Percentiles rank a stretch among this genome's conserved stretches.
Evolutionary conservation across 2,888 invertebrate species (phyloP).

Genomic region (Drosophila mercatorum): DNA sequence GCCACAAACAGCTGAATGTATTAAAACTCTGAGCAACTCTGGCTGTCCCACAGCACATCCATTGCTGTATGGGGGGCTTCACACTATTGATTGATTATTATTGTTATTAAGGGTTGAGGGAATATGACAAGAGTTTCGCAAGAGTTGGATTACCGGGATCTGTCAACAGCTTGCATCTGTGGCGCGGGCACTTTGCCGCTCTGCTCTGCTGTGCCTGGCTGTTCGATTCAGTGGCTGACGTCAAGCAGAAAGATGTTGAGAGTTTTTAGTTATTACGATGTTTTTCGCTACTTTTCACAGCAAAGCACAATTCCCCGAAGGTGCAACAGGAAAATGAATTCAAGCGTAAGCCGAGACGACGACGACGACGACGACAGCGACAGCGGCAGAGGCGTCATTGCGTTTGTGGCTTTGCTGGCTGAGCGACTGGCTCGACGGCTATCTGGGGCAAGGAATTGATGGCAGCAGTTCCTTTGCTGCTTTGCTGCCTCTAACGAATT

Average conservation of each 20-base stretch:
- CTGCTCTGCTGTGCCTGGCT: conserved; percentile 8
- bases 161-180: conserved; percentile 2
- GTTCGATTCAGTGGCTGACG: neutral
- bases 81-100: conserved; percentile 6
- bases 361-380: too few species aligned
- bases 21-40: neutral
- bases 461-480: conserved; percentile 26
- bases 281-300: conserved; percentile 43
- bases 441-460: conserved; percentile 30
- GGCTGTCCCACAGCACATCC: neutral
- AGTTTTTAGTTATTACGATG: conserved; percentile 42
- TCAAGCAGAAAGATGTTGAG: conserved; percentile 23
- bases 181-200: conserved; percentile 1
- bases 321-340: conserved; percentile 56
- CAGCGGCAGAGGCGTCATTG: neutral
- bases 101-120: neutral
- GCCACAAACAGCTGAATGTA: neutral
- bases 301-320: conserved; percentile 55
- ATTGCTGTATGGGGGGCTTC: neutral
- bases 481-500: conserved; percentile 58
- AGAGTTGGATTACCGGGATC: neutral
- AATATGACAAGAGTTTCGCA: conserved; percentile 6
- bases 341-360: conserved; percentile 31
- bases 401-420: conserved; percentile 2
- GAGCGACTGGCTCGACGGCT: conserved; percentile 10